Conservation (phyloP, 2,888 invertebrate species). For the Drosophila anomalipes region DNA sequence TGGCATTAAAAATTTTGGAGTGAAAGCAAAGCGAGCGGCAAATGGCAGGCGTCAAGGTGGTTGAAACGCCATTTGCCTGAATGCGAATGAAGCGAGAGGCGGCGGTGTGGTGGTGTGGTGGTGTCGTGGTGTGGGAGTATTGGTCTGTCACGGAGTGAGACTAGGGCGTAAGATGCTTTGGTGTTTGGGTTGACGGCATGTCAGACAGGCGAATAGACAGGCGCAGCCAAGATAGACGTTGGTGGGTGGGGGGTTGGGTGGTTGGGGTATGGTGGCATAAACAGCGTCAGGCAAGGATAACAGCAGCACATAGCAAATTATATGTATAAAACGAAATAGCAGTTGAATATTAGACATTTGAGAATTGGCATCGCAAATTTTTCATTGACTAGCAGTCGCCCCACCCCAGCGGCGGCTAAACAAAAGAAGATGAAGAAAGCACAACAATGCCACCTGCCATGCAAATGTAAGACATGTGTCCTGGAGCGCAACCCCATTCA, state of each 20-base stretch:
- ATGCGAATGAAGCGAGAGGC: background rate
- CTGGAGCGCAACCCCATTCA: constrained; percentile 1
- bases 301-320: constrained; percentile 54
- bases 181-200: constrained; percentile 54
- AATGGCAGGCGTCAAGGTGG: constrained; percentile 65
- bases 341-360: constrained; percentile 79
- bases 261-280: constrained; percentile 27
- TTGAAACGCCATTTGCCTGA: constrained; percentile 55
- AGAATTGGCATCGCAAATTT: constrained; percentile 78
- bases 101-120: background rate
- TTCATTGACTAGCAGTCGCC: constrained; percentile 64
- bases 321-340: constrained; percentile 65
- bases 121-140: background rate
- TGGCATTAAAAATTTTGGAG: constrained; percentile 76
- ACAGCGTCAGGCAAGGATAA: constrained; percentile 47
- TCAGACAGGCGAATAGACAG: constrained; percentile 70
- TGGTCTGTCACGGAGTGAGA: constrained; percentile 2
- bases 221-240: constrained; percentile 7
- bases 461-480: constrained; percentile 61
- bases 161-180: constrained; percentile 23
- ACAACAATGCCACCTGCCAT: constrained; percentile 59
- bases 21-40: constrained; percentile 77
- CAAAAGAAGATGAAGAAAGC: constrained; percentile 4
- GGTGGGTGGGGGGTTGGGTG: background rate
- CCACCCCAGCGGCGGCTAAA: background rate